A percentile compares a stretch with the other conserved stretches of the same genome.
Evolutionary conservation across 2,797 vertebrate genomes (phyloP).

Genomic region (Acropternis orthonyx): DNA sequence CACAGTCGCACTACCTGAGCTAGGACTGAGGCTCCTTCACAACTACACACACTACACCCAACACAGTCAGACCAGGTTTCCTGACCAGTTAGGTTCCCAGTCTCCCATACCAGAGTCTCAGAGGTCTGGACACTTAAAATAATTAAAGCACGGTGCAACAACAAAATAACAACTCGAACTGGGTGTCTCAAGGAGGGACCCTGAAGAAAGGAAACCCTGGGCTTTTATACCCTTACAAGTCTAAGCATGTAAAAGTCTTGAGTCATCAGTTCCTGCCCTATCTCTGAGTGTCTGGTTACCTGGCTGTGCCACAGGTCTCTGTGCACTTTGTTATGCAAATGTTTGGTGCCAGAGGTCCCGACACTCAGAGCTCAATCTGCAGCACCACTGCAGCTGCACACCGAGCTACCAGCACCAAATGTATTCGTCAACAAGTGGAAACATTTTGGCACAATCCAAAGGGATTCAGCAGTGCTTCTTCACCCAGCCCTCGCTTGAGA

Average conservation of each 20-base stretch:
- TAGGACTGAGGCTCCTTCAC: background rate
- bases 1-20: background rate
- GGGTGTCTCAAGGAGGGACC: background rate
- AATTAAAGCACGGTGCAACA: background rate
- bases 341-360: background rate
- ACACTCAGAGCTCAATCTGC: background rate
- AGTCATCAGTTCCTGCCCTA: background rate
- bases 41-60: background rate
- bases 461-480: background rate
- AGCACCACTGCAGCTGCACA: background rate
- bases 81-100: background rate
- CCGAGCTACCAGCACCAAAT: background rate
- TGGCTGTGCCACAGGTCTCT: background rate
- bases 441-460: background rate
- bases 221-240: background rate
- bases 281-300: background rate
- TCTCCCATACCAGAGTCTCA: background rate
- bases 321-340: background rate
- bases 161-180: background rate
- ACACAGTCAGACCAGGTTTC: background rate
- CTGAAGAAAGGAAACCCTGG: rapidly evolving
- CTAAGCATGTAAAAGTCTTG: background rate
- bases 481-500: rapidly evolving
- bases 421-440: background rate
- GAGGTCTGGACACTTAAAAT: background rate